Conservation (phyloP, 2,888 invertebrate genomes). For the Eupelmus urozonus region DNA sequence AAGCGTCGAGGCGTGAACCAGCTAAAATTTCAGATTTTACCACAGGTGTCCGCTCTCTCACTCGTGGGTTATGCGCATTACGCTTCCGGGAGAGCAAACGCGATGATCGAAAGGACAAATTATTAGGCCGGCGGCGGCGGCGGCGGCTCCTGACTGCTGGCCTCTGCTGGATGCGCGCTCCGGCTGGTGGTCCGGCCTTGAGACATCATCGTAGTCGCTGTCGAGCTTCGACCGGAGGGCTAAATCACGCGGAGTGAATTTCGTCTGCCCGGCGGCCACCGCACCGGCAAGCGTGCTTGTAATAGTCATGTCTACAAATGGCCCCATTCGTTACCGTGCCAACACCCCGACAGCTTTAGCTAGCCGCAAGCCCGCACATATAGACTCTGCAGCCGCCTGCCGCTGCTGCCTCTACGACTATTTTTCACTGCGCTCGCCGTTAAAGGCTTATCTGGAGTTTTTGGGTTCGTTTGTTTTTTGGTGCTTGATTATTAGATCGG, state of each 20-base stretch:
- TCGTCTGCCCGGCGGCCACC: not conserved
- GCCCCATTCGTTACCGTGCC: slow-evolving; percentile 70
- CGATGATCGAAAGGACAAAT: slow-evolving; percentile 37
- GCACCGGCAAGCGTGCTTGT: slow-evolving; percentile 59
- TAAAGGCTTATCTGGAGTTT: no score
- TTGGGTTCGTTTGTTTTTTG: no score
- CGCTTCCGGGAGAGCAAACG: not conserved
- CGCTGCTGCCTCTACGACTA: no score
- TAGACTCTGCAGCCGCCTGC: no score
- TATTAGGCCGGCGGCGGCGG: no score
- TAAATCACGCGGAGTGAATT: slow-evolving; percentile 43
- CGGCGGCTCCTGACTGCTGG: no score
- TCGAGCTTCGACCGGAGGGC: slow-evolving; percentile 17
- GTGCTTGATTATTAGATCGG: no score
- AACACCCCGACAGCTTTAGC: slow-evolving; percentile 57
- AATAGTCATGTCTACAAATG: slow-evolving; percentile 72
- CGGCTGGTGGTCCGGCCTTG: not conserved
- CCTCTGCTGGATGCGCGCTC: slow-evolving; percentile 20
- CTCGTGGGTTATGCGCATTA: not conserved
- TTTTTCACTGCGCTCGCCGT: no score
- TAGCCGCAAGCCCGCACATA: no score
- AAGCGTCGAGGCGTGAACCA: slow-evolving; percentile 34
- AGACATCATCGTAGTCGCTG: slow-evolving; percentile 30
- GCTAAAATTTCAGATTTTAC: not conserved
- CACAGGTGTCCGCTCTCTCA: not conserved